Percentiles rank a stretch among this genome's conserved stretches.
These are phyloP conservation scores for Acanthoscelides obtectus DNA, from an alignment of 2,888 invertebrate species.

Conservation along the genomic window DNA sequence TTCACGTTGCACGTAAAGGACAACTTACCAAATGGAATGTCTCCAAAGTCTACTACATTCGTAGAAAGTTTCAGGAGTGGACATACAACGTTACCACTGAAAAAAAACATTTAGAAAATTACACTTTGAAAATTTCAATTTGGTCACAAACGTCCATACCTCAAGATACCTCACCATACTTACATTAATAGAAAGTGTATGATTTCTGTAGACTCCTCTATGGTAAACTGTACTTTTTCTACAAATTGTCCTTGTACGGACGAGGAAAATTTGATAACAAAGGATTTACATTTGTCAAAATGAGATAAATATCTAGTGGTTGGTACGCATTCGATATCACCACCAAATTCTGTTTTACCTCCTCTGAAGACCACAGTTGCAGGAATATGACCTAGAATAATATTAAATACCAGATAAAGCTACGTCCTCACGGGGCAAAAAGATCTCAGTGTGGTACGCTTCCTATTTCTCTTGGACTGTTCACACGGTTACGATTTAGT, in stretches of 20 bases:
- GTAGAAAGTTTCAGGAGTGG: constrained; percentile 55
- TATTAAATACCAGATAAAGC: no score
- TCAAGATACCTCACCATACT: no score
- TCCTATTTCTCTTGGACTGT: no score
- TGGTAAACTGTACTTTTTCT: constrained; percentile 56
- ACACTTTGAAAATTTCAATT: no score
- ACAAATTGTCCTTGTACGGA: constrained; percentile 58
- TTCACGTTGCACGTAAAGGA: not conserved
- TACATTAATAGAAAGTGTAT: constrained; percentile 57
- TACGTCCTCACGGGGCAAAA: no score
- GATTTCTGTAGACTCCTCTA: constrained; percentile 56
- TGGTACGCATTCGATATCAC: constrained; percentile 53
- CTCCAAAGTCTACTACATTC: constrained; percentile 54
- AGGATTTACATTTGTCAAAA: constrained; percentile 32
- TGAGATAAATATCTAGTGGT: constrained; percentile 14
- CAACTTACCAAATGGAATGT: constrained; percentile 52
- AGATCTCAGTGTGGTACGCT: no score
- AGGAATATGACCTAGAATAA: constrained; percentile 54
- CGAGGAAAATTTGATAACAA: constrained; percentile 55
- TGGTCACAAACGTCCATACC: not conserved
- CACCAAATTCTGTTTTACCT: constrained; percentile 53
- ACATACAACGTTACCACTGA: constrained; percentile 58
- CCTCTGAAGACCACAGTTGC: constrained; percentile 53
- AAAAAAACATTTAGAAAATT: constrained; percentile 26
- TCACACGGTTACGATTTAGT: no score